Evolutionary conservation across 2,797 vertebrate species (phyloP), one percentile per base, ranked within the genome.

Genomic region (Ptychobarbus kaznakovi): DNA sequence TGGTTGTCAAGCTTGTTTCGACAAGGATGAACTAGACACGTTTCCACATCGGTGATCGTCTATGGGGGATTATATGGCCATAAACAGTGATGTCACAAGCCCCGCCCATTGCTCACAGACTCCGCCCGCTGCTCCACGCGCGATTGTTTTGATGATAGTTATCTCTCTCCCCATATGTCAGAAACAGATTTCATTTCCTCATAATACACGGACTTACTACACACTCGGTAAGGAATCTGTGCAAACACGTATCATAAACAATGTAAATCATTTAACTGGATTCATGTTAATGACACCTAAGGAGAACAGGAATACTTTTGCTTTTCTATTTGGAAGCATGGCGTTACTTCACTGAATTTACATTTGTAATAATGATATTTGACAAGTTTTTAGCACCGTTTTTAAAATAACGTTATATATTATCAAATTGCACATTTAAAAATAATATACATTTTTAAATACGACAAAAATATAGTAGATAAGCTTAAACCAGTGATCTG

Each of bases 91-190:
- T 92, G 94, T 91, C 89, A 93, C 44, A 44, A 88, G 89, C 87
- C 87, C 93, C 86, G 87, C 92, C 93, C 91, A 90, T 87, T 75
- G 76, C 72, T 76, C 42, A 0, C 8, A n/a, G 90, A 88, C 89
- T 87, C 93, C 87, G 87, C 93, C 93, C 91, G 89, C 91, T 69
- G 80, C 68, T 80, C 87, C 93, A 92, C 89, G 92, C 92, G 88
- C 18, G 66, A 90, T 87, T 92, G 91, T 92, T 93, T 92, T 87
- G 83, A 90, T 15, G 87, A 86, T 88, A 87, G 85, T 69, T 12
- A 9, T 22, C 15, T 16, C 53, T 58, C 10, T 35, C 1, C 2
- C 12, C 20, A 16, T 16, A 4, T 46, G 18, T 20, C 10, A 32
- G 2, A 25, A 7, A 22, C 8, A 3, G 53, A 58, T 72, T 13